Evolutionary conservation across 2,797 vertebrate genomes (phyloP).

Genomic region (Liparis tanakae): DNA sequence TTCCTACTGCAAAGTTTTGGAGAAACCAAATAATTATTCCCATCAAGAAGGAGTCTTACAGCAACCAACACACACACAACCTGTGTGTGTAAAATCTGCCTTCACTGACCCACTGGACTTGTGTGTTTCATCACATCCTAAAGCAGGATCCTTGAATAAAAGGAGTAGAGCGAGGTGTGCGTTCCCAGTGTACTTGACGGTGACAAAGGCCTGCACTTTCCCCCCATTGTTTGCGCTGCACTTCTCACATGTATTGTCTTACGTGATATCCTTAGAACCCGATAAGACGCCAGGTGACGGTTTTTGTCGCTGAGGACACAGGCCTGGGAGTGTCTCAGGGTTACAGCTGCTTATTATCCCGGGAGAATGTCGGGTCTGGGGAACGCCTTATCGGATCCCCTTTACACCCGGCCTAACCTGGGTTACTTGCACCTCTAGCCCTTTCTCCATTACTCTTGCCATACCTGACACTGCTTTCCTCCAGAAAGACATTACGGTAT

Average conservation of each 20-base stretch:
- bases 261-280: slow-evolving; percentile 82
- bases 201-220: slow-evolving; percentile 80
- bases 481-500: slow-evolving; percentile 76
- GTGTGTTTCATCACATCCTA: slow-evolving; percentile 55
- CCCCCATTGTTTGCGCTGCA: slow-evolving; percentile 74
- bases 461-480: slow-evolving; percentile 69
- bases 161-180: slow-evolving; percentile 64
- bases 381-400: slow-evolving; percentile 73
- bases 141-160: slow-evolving; percentile 53
- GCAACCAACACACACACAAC: slow-evolving; percentile 17
- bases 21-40: not conserved
- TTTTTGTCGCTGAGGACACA: slow-evolving; percentile 75
- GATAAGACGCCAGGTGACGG: slow-evolving; percentile 73
- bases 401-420: slow-evolving; percentile 61
- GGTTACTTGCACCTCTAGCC: slow-evolving; percentile 63
- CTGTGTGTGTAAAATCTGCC: slow-evolving; percentile 14
- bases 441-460: slow-evolving; percentile 58
- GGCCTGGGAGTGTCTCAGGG: slow-evolving; percentile 81
- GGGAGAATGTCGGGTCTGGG: slow-evolving; percentile 61
- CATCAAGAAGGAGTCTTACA: not conserved
- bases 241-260: slow-evolving; percentile 88
- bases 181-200: slow-evolving; percentile 68
- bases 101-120: slow-evolving; percentile 35
- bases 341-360: slow-evolving; percentile 80
- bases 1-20: not conserved